Percentiles rank a stretch among this genome's conserved stretches.
These are phyloP conservation scores for Leptinotarsa undecemlineata DNA, from an alignment of 1,140 invertebrate genomes.

Conservation along the genomic window DNA sequence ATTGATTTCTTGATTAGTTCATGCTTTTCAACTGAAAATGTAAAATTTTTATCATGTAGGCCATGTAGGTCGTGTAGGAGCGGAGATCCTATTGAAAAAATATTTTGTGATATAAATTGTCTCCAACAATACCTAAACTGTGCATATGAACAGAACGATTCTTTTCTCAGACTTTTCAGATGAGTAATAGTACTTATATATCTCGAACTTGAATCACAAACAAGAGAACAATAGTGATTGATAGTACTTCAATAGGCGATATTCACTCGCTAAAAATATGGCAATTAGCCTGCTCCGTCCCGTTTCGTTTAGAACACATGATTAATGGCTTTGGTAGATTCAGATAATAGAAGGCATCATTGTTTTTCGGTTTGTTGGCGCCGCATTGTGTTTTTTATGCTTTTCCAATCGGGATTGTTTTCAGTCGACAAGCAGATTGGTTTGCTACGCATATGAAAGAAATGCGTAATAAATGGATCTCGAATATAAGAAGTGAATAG, in stretches of 20 bases:
- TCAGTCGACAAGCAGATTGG: background rate
- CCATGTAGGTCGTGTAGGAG: no score
- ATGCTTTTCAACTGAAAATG: no score
- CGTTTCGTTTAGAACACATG: slow-evolving; percentile 22
- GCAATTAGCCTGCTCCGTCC: slow-evolving; percentile 21
- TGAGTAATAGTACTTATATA: background rate
- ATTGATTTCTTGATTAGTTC: no score
- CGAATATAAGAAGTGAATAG: no score
- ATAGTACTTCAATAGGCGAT: background rate
- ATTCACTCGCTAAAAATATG: slow-evolving; percentile 22
- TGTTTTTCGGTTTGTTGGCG: background rate
- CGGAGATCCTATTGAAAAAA: no score
- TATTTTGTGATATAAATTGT: no score
- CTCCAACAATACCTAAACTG: no score
- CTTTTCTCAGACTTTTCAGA: background rate
- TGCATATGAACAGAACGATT: background rate
- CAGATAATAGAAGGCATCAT: slow-evolving; percentile 17
- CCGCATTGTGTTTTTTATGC: slow-evolving; percentile 3
- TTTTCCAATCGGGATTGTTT: background rate
- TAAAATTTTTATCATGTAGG: no score
- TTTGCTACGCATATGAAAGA: background rate
- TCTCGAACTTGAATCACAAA: background rate
- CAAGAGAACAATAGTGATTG: background rate
- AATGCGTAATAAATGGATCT: no score
- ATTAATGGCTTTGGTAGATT: slow-evolving; percentile 23